phyloP scores from a whole-genome alignment of 2,113 vertebrate genomes.

The Hystrix brachyura region DNA sequence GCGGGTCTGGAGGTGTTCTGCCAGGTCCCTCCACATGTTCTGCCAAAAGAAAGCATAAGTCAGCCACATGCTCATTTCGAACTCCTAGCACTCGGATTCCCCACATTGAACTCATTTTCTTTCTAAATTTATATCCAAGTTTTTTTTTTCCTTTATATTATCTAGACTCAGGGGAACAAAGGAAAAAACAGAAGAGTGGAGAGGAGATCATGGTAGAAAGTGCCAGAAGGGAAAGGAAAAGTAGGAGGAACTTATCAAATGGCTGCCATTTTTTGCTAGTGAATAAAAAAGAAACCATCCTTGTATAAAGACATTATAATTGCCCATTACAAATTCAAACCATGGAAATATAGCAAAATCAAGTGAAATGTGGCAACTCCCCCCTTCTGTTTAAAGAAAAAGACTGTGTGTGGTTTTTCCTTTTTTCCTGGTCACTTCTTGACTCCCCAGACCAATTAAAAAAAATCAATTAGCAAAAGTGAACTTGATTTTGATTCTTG shows the following conservation, averaged over 20 bases:
- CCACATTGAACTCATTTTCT: conserved; percentile 83
- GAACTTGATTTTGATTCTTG: conserved; percentile 40
- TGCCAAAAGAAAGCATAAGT: conserved; percentile 65
- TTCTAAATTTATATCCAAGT: conserved; percentile 69
- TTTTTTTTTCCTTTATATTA: conserved; percentile 67
- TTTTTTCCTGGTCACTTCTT: neutral
- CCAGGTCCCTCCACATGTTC: neutral
- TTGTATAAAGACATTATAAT: conserved; percentile 28
- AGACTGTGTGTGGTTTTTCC: conserved; percentile 7
- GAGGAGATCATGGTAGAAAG: conserved; percentile 37
- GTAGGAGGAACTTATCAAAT: conserved; percentile 56
- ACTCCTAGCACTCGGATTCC: conserved; percentile 19
- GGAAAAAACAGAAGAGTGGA: conserved; percentile 42
- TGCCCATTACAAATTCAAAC: conserved; percentile 61
- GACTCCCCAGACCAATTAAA: neutral
- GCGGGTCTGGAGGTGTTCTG: neutral
- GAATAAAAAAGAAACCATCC: conserved; percentile 48
- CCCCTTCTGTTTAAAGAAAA: conserved; percentile 50
- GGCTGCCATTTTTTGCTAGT: conserved; percentile 46
- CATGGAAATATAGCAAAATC: conserved; percentile 34
- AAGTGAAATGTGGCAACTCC: neutral
- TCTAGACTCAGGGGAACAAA: conserved; percentile 67
- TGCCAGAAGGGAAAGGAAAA: conserved; percentile 60
- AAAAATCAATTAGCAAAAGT: neutral
- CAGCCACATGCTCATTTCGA: conserved; percentile 63